Percentiles rank a stretch among this genome's conserved stretches.
Conservation (phyloP, 2,888 invertebrate species). For the Glyphotaelius pellucidus region DNA sequence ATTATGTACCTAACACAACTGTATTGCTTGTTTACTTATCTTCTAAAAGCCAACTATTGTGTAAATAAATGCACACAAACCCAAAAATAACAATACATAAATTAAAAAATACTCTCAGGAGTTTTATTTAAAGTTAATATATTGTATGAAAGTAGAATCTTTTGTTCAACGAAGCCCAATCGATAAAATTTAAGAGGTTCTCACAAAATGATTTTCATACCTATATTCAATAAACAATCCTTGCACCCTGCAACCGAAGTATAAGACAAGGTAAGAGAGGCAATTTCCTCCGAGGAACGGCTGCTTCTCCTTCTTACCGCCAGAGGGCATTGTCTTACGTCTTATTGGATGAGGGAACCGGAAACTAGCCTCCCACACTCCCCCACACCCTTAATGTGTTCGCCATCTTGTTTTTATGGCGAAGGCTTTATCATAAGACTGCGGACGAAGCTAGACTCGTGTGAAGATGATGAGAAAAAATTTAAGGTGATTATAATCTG, state of each 20-base stretch:
- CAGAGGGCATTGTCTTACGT: neutral
- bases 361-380: neutral
- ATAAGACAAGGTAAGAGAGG: neutral
- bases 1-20: no score
- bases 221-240: neutral
- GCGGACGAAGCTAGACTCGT: neutral
- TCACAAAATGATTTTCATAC: neutral
- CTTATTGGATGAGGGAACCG: conserved; percentile 14
- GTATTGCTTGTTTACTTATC: no score
- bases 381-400: neutral
- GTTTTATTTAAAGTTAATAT: no score
- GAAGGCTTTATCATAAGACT: neutral
- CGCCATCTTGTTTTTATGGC: conserved; percentile 19
- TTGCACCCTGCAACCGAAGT: neutral
- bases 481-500: neutral
- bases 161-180: no score
- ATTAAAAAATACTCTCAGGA: no score
- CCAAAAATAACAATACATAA: no score
- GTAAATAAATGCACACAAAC: no score
- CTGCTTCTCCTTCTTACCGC: neutral
- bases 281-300: neutral
- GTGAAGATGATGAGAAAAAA: neutral
- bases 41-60: no score
- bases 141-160: no score
- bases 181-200: neutral